These are phyloP conservation scores for Arrhopalites spinosus DNA, from an alignment of 2,888 invertebrate species.

Conservation along the genomic window DNA sequence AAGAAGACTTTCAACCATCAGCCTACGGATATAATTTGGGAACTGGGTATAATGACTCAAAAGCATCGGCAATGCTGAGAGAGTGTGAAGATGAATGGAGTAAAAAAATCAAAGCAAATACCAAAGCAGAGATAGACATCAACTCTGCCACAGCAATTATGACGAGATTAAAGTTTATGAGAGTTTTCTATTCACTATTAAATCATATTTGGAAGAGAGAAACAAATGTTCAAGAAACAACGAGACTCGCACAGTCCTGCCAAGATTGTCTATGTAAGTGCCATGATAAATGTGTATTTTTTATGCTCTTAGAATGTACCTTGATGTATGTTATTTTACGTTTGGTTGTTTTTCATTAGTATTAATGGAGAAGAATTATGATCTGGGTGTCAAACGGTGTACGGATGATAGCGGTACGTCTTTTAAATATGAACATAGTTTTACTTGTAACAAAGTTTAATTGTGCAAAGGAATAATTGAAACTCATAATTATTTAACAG, in stretches of 20 bases:
- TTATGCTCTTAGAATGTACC: no score
- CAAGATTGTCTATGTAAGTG: constrained; percentile 70
- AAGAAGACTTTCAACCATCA: constrained; percentile 95
- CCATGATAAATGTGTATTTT: no score
- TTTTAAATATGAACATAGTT: constrained; percentile 61
- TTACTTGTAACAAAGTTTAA: constrained; percentile 14
- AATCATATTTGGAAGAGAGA: constrained; percentile 55
- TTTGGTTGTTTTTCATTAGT: no score
- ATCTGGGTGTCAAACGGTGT: constrained; percentile 70
- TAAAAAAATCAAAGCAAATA: constrained; percentile 65
- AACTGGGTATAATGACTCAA: constrained; percentile 79
- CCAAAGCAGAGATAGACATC: constrained; percentile 56
- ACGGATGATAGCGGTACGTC: constrained; percentile 54
- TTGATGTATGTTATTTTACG: no score
- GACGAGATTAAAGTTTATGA: constrained; percentile 81
- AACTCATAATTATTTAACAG: constrained; percentile 35
- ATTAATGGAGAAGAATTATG: constrained; percentile 75
- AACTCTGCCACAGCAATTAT: constrained; percentile 58
- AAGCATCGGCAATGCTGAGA: constrained; percentile 78
- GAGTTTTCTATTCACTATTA: constrained; percentile 75
- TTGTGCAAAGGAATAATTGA: constrained; percentile 8
- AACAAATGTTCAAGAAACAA: constrained; percentile 70
- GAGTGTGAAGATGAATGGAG: constrained; percentile 91
- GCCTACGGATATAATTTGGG: constrained; percentile 86
- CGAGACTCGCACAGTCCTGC: constrained; percentile 78